Evolutionary conservation across 2,888 invertebrate genomes (phyloP), one percentile per base, ranked within the genome.

Genomic region (Lasioglossum leucozonium): DNA sequence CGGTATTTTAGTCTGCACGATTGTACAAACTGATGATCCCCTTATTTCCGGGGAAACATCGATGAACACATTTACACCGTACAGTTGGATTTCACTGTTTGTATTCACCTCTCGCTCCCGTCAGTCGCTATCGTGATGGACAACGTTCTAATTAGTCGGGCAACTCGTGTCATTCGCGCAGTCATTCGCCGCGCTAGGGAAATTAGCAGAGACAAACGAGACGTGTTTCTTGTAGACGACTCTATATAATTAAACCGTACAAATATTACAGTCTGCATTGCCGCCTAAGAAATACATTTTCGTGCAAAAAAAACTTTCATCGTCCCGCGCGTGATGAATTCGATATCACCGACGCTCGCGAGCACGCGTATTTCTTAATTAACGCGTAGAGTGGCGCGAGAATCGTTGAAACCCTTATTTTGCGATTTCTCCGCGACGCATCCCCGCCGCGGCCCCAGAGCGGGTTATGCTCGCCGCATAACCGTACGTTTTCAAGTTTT

Each of bases 401-500:
- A 62, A 62, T 62, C 76, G 37, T 37, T 55, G 58, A 58, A 42
- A 67, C 51, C 76, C 30, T 62, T 30, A 30, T 30, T 30, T 62
- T 30, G 30, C 30, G 26, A 16, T 62, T 30, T n/a, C n/a, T n/a
- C n/a, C 62, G 26, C 62, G 73, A 62, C 74, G 69, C 58, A 40
- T 73, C 55, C n/a, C 8, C 55, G 55, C 55, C n/a, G 6, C n/a
- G n/a, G n/a, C 55, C 11, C n/a, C n/a, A 11, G 55, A n/a, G 55
- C n/a, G 3, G 55, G 4, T 55, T 55, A 55, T 55, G 55, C 55
- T 11, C 11, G n/a, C n/a, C 69, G 67, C 44, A 75, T 76, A 79
- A 67, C 77, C 76, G 72, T 81, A 72, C 72, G 71, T 79, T 82
- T 84, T 82, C 79, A 72, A 82, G 76, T 80, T 89, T 81, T 87